These are phyloP conservation scores for Lamprotornis superbus DNA, from an alignment of 2,113 vertebrate species.

Conservation along the genomic window DNA sequence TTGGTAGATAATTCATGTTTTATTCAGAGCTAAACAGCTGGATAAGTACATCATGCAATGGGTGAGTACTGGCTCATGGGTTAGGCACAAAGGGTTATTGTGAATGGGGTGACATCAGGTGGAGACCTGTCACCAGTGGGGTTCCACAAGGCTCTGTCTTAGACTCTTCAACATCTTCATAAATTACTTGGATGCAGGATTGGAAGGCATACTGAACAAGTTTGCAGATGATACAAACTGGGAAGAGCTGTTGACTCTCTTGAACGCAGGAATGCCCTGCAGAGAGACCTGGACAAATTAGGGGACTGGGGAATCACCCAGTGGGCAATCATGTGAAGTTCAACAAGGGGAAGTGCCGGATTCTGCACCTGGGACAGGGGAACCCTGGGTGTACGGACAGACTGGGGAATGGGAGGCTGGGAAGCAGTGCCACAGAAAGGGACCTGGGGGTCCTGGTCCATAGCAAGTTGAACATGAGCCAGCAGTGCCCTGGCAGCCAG, in stretches of 20 bases:
- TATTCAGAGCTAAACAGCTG: neutral
- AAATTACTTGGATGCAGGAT: neutral
- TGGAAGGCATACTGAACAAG: neutral
- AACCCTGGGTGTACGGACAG: rapidly evolving
- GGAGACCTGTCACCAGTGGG: too few species aligned
- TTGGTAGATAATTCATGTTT: neutral
- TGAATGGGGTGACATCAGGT: neutral
- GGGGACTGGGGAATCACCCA: neutral
- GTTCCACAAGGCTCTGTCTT: neutral
- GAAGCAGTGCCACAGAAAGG: neutral
- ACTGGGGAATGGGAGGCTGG: neutral
- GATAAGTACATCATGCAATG: neutral
- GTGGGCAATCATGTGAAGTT: rapidly evolving
- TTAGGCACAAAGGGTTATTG: neutral
- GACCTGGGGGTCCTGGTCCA: rapidly evolving
- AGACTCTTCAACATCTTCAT: neutral
- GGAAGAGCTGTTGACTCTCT: neutral
- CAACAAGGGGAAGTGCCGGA: neutral
- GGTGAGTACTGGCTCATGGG: neutral
- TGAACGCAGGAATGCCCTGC: neutral
- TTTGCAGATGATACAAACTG: neutral
- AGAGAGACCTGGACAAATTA: neutral
- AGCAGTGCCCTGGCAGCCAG: neutral
- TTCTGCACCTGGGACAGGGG: neutral
- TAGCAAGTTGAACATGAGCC: rapidly evolving